phyloP scores from a whole-genome alignment of 2,888 invertebrate species.

The Tigriopus californicus region DNA sequence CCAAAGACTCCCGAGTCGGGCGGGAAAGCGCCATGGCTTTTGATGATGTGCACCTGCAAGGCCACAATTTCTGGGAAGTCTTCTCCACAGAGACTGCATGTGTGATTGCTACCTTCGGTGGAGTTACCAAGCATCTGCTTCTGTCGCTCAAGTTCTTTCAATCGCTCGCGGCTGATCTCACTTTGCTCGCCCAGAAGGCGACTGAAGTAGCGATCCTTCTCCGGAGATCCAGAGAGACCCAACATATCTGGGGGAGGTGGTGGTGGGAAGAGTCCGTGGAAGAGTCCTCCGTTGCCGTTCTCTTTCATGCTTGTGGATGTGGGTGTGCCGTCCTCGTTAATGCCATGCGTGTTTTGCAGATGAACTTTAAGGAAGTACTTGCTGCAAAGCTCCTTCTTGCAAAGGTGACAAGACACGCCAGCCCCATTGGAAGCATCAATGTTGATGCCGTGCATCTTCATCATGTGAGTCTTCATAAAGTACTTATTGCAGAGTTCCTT shows the following conservation, averaged over 20 bases:
- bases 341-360: slow-evolving; percentile 93
- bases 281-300: slow-evolving; percentile 2
- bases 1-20: slow-evolving; percentile 5
- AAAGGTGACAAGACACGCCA: slow-evolving; percentile 76
- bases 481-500: slow-evolving; percentile 98
- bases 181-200: slow-evolving; percentile 74
- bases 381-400: slow-evolving; percentile 93
- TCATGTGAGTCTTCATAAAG: slow-evolving; percentile 98
- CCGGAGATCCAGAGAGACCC: slow-evolving; percentile 20
- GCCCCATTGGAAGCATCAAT: slow-evolving; percentile 65
- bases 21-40: slow-evolving; percentile 24
- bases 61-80: slow-evolving; percentile 25
- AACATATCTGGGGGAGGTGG: slow-evolving; percentile 35
- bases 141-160: slow-evolving; percentile 36
- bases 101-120: slow-evolving; percentile 21
- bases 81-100: slow-evolving; percentile 27
- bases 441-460: slow-evolving; percentile 91
- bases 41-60: slow-evolving; percentile 28
- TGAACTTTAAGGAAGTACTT: slow-evolving; percentile 93
- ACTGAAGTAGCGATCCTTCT: slow-evolving; percentile 19
- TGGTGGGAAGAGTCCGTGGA: slow-evolving; percentile 7
- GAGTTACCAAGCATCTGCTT: slow-evolving; percentile 17
- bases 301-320: slow-evolving; percentile 1
- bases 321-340: slow-evolving; percentile 53
- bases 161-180: slow-evolving; percentile 40